phyloP scores from a whole-genome alignment of 2,113 vertebrate species.

The Oceanodroma tethys region DNA sequence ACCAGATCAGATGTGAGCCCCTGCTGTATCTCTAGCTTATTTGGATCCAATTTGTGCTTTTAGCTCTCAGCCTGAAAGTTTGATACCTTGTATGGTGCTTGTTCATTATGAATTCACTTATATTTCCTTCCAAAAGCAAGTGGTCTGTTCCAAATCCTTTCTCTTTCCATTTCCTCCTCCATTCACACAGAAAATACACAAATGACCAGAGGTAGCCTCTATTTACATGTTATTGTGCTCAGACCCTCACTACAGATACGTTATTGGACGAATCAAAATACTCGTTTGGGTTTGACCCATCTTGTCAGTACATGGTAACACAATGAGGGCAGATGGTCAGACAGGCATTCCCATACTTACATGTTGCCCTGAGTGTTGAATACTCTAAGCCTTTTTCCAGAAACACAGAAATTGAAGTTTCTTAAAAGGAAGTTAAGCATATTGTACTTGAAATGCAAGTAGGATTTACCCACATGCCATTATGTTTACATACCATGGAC shows the following conservation, averaged over 20 bases:
- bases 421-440: neutral
- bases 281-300: neutral
- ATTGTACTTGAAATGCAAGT: neutral
- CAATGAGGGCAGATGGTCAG: neutral
- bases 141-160: neutral
- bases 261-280: neutral
- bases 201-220: neutral
- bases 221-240: neutral
- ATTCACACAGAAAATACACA: neutral
- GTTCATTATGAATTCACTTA: neutral
- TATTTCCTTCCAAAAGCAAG: neutral
- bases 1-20: neutral
- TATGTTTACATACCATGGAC: neutral
- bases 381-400: neutral
- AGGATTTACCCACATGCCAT: neutral
- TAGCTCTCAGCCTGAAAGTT: neutral
- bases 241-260: neutral
- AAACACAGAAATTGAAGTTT: neutral
- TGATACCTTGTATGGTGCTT: neutral
- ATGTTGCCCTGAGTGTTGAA: neutral
- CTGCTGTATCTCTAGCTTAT: neutral
- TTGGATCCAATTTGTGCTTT: neutral
- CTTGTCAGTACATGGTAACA: neutral
- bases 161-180: neutral
- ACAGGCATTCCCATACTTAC: neutral